Percentiles rank a stretch among this genome's conserved stretches.
These are phyloP conservation scores for Sturmia bella DNA, from an alignment of 2,888 invertebrate genomes.

Conservation along the genomic window DNA sequence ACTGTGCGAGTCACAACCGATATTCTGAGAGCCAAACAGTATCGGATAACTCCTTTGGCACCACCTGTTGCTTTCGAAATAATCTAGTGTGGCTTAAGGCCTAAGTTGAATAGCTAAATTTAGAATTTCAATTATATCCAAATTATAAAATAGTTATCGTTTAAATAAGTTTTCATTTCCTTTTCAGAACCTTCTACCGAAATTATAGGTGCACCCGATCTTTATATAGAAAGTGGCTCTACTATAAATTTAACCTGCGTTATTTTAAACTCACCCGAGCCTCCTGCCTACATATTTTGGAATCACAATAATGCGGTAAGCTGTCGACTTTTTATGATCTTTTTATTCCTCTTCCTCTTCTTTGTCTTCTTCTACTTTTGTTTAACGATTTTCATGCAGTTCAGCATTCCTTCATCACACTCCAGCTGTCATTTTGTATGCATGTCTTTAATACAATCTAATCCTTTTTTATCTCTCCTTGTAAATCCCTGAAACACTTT, in stretches of 20 bases:
- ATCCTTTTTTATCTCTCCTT: constrained; percentile 66
- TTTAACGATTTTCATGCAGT: not conserved
- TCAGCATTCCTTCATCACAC: constrained; percentile 11
- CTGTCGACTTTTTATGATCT: constrained; percentile 70
- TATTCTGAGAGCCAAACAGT: too few species aligned
- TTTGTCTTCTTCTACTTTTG: not conserved
- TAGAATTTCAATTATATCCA: too few species aligned
- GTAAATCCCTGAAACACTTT: constrained; percentile 62
- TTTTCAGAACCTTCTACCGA: constrained; percentile 94
- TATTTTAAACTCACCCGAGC: constrained; percentile 94
- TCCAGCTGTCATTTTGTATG: constrained; percentile 25
- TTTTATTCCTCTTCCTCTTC: too few species aligned
- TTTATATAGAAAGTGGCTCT: constrained; percentile 95
- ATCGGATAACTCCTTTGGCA: too few species aligned
- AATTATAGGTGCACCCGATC: constrained; percentile 94
- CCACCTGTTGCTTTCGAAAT: too few species aligned
- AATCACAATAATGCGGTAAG: constrained; percentile 96
- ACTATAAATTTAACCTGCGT: constrained; percentile 97
- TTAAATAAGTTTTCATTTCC: not conserved
- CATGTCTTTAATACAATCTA: constrained; percentile 50
- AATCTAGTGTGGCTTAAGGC: too few species aligned
- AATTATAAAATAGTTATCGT: too few species aligned
- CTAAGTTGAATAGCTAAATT: too few species aligned
- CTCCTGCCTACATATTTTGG: constrained; percentile 96
- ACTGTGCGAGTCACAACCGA: too few species aligned